These are phyloP conservation scores for Macrotus californicus DNA, from an alignment of 2,113 vertebrate genomes.

Conservation along the genomic window DNA sequence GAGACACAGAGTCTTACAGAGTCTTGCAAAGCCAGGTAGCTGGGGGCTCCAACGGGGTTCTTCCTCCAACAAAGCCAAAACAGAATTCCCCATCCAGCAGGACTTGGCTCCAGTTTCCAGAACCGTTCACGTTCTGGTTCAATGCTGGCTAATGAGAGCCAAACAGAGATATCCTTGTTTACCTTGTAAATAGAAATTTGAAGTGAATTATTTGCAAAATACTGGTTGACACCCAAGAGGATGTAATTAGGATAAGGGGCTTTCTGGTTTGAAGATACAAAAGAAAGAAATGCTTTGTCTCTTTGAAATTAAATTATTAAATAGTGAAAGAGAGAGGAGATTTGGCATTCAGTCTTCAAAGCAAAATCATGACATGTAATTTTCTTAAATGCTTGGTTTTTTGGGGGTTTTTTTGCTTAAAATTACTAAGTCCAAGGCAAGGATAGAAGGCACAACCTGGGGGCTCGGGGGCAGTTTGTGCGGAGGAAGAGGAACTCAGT, in stretches of 20 bases:
- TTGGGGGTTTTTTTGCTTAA: conserved; percentile 6
- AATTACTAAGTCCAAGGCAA: background rate
- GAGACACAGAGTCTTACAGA: conserved; percentile 36
- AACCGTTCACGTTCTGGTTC: conserved; percentile 35
- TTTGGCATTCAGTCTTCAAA: conserved; percentile 47
- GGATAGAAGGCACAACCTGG: background rate
- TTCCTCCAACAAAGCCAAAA: conserved; percentile 36
- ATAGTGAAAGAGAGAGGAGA: background rate
- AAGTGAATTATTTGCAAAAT: conserved; percentile 36
- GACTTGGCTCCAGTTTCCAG: background rate
- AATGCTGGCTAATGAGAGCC: background rate
- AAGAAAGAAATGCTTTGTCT: conserved; percentile 37
- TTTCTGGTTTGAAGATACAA: conserved; percentile 55
- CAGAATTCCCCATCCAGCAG: conserved; percentile 46
- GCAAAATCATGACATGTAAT: conserved; percentile 27
- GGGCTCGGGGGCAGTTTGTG: background rate
- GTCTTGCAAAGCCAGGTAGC: conserved; percentile 46
- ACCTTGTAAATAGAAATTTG: conserved; percentile 30
- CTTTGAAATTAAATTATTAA: conserved; percentile 54
- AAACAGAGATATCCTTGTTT: conserved; percentile 18
- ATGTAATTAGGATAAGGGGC: conserved; percentile 56
- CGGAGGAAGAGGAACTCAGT: background rate
- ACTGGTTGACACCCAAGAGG: conserved; percentile 26
- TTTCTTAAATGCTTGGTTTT: conserved; percentile 11
- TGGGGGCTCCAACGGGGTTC: conserved; percentile 50